Conservation (phyloP, 2,888 invertebrate species). For the Byasa hedistus region DNA sequence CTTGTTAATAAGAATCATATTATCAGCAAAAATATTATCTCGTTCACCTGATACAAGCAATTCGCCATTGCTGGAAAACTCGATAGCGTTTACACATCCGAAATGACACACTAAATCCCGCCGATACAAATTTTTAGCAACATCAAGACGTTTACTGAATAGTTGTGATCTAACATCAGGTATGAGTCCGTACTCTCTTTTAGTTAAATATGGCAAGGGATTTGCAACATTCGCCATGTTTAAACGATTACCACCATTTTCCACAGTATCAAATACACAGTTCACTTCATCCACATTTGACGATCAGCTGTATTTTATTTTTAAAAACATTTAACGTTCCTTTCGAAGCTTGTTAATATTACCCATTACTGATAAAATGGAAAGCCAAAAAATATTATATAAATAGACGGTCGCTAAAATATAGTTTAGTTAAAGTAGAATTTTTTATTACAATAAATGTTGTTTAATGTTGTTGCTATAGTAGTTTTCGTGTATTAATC, state of each 20-base stretch:
- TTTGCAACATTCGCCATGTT: slow-evolving; percentile 77
- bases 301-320: slow-evolving; percentile 76
- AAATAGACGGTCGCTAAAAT: too few relatives aligned
- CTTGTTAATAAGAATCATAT: not conserved
- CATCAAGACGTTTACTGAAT: slow-evolving; percentile 81
- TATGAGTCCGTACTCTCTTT: slow-evolving; percentile 82
- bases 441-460: not conserved
- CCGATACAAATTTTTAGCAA: slow-evolving; percentile 88
- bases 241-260: slow-evolving; percentile 69
- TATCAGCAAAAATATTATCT: slow-evolving; percentile 36
- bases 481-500: not conserved
- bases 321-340: slow-evolving; percentile 58
- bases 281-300: slow-evolving; percentile 35
- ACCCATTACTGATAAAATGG: slow-evolving; percentile 23
- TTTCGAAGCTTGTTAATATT: slow-evolving; percentile 28
- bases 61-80: slow-evolving; percentile 94
- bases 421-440: too few relatives aligned
- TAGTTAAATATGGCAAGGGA: slow-evolving; percentile 80
- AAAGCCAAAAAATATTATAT: not conserved
- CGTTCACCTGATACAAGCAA: slow-evolving; percentile 90
- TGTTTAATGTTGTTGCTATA: not conserved
- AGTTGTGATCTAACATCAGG: slow-evolving; percentile 80
- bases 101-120: slow-evolving; percentile 93
- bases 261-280: slow-evolving; percentile 45
- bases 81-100: slow-evolving; percentile 98